Base-by-base conservation (phyloP, 2,113 vertebrate species). In the Scortum barcoo region DNA sequence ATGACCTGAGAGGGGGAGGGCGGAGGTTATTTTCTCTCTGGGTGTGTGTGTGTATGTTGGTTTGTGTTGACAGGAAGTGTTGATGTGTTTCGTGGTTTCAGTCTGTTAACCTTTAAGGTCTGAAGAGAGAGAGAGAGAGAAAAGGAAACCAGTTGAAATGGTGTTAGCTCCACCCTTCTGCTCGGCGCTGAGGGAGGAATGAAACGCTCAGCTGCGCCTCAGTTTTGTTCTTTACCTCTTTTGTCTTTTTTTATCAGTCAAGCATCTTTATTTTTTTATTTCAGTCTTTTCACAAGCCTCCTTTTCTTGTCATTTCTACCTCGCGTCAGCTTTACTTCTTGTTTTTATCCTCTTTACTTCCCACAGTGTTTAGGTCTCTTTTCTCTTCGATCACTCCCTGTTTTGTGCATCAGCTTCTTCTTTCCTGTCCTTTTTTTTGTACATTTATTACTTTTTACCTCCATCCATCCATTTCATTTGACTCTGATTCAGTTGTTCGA, bases 11-110 rank as follows among this genome's bases (percentile, higher is more conserved):
- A 30, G 24, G 9, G 20, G 53, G 42, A 17, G 56, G 61, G 10
- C 46, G 24, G 20, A 48, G 5, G 26, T 36, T 26, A 53, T 33
- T 61, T 58, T 67, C 16, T 36, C 16, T 22, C 38, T 56, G 10
- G 14, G 26, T 50, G 28, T 36, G 33, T 36, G 33, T 36, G n/a
- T n/a, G n/a, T n/a, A n/a, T n/a, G n/a, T 56, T 16, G 14, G 26
- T 50, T 42, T 36, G 33, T 36, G 33, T 36, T 57, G 57, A 79
- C 68, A 72, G 57, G 57, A 71, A 71, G 50, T 17, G 44, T 42
- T 61, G n/a, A 12, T 8, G 30, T 54, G 36, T 36, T 63, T 66
- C 24, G 33, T 28, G 48, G 62, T 50, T 61, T 53, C 13, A 12
- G 17, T 14, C 8, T 10, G 17, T 22, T 24, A 3, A 69, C 42